Base-by-base conservation (phyloP, 2,888 invertebrate species). In the Tromatobia lineatoria region DNA sequence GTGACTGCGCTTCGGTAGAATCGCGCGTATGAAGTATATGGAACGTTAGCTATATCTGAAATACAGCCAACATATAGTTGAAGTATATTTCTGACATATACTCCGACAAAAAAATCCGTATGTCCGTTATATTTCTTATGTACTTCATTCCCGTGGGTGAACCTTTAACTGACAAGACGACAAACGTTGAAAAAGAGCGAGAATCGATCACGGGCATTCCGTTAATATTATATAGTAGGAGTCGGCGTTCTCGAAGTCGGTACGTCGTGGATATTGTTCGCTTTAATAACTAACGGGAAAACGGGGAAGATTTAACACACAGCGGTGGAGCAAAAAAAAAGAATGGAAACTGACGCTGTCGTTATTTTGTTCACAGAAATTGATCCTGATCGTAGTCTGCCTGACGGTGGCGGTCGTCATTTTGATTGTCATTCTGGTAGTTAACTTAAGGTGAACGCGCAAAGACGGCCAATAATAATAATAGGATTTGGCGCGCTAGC, bases 301-400 rank as follows among this genome's bases (percentile, higher is more conserved):
- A 70, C 47, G 20, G 20, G 15, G 42, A 69, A 10, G 6, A 25
- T 78, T 57, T 76, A 23, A 54, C 52, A 50, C 20, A 15, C 47
- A 47, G 15, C 6, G 64, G 50, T 15, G 61, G 34, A 34, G 34
- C 57, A 54, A 52, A 61, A 80, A 54, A 52, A 61, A 80, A 45
- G 69, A 82, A 66, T 71, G 70, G 50, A 78, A 84, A 86, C 86
- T 89, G 80, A 89, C 83, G 76, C 77, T 89, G 79, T 87, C 84
- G 82, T 90, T 92, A 86, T 93, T 94, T 91, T 94, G 92, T 94
- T 97, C 96, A 94, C 97, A 97, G 97, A 97, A 97, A 97, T 96
- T 96, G 96, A 96, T 97, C 96, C 96, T 97, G 96, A 97, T 97
- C 96, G 95, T 96, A 94, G 96, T 97, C 95, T 97, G 97, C 96